Conservation (phyloP, 2,888 invertebrate genomes). For the Andrena hattorfiana region DNA sequence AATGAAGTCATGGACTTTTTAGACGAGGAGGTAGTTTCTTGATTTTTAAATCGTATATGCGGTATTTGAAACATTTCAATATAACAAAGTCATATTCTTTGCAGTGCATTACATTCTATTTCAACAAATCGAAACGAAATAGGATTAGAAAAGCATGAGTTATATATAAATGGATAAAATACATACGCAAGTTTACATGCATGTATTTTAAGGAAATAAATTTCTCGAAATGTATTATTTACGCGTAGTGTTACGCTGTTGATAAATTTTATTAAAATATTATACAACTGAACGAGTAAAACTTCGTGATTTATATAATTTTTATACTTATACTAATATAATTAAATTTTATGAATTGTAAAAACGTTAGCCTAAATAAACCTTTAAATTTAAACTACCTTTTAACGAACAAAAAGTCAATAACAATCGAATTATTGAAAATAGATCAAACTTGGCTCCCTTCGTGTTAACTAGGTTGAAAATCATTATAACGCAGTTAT, state of each 20-base stretch:
- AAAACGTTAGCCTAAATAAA: neutral
- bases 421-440: neutral
- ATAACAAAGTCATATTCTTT: conserved; percentile 51
- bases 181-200: neutral
- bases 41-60: conserved; percentile 14
- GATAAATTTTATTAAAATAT: neutral
- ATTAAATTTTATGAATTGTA: neutral
- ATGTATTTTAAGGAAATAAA: conserved; percentile 6
- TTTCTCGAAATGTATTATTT: neutral
- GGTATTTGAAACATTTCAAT: conserved; percentile 5
- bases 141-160: conserved; percentile 6
- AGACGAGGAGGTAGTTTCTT: conserved; percentile 85
- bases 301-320: neutral
- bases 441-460: neutral
- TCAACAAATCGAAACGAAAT: conserved; percentile 48
- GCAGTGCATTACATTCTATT: conserved; percentile 78
- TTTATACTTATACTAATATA: neutral
- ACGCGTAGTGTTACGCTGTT: neutral
- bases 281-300: neutral
- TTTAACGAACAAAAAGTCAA: too few species aligned
- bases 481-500: too few species aligned
- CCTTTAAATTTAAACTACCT: neutral
- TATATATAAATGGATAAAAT: neutral
- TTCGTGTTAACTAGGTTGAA: neutral
- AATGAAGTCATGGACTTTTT: conserved; percentile 85